phyloP scores from a whole-genome alignment of 2,113 vertebrate species.

The Seriola dumerili region DNA sequence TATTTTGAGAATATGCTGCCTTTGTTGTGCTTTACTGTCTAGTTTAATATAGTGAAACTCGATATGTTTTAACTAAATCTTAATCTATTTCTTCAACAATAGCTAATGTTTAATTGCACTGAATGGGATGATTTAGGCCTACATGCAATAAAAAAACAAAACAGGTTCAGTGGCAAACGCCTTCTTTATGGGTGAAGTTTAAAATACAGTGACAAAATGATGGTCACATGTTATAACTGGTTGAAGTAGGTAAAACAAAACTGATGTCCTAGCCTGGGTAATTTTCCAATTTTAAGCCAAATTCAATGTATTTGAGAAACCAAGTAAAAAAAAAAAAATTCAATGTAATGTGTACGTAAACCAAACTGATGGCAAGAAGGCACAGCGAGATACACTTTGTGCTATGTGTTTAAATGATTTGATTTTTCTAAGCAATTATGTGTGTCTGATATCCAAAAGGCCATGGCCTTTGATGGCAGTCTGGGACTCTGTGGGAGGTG shows the following conservation, averaged over 20 bases:
- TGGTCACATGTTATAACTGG: background rate
- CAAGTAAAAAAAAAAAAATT: background rate
- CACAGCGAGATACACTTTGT: background rate
- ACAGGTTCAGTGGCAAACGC: background rate
- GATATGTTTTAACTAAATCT: background rate
- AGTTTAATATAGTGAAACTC: background rate
- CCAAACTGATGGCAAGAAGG: background rate
- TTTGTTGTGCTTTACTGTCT: background rate
- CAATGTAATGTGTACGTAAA: background rate
- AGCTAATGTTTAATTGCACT: background rate
- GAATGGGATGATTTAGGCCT: background rate
- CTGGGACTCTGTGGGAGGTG: background rate
- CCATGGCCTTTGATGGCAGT: background rate
- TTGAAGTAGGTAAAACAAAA: background rate
- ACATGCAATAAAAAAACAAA: background rate
- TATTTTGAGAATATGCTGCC: constrained; percentile 45
- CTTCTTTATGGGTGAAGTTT: background rate
- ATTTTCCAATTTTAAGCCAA: background rate
- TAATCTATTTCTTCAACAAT: background rate
- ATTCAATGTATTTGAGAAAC: background rate
- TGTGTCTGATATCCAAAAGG: background rate
- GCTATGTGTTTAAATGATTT: background rate
- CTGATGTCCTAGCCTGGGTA: background rate
- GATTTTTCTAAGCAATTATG: background rate
- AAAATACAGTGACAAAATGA: background rate